phyloP scores from a whole-genome alignment of 2,888 invertebrate genomes.

The Melieria picta region DNA sequence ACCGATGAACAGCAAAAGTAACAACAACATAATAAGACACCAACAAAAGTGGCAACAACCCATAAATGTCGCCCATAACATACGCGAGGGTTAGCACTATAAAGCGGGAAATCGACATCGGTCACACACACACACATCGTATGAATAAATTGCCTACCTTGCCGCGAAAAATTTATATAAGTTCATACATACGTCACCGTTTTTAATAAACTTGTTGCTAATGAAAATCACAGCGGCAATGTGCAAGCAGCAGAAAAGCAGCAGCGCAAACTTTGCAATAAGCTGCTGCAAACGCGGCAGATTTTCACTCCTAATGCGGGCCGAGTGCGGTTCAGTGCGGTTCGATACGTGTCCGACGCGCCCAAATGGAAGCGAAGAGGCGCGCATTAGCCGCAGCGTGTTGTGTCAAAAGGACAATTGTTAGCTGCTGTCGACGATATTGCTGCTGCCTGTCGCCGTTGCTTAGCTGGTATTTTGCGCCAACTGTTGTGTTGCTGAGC shows the following conservation, averaged over 20 bases:
- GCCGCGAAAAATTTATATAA: too few species aligned
- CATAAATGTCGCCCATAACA: too few species aligned
- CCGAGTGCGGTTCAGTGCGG: slow-evolving; percentile 4
- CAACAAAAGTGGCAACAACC: background rate
- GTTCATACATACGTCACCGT: too few species aligned
- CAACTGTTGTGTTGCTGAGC: slow-evolving; percentile 20
- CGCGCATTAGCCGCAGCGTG: slow-evolving; percentile 7
- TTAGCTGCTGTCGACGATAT: slow-evolving; percentile 1
- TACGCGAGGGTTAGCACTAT: too few species aligned
- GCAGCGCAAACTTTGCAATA: background rate
- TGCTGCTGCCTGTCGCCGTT: background rate
- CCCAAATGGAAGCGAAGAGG: slow-evolving; percentile 28
- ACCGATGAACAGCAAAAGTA: slow-evolving; percentile 8
- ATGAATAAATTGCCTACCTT: too few species aligned
- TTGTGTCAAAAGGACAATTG: slow-evolving; percentile 40
- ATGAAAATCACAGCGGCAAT: too few species aligned
- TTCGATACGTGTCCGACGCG: slow-evolving; percentile 22
- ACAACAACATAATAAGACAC: slow-evolving; percentile 6
- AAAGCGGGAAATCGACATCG: too few species aligned
- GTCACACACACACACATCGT: too few species aligned
- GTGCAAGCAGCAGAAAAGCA: background rate
- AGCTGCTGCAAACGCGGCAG: background rate
- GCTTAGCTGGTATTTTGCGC: background rate
- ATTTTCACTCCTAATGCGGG: background rate
- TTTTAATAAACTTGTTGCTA: too few species aligned